These are phyloP conservation scores for Eretmocerus hayati DNA, from an alignment of 2,888 invertebrate genomes.

Conservation along the genomic window DNA sequence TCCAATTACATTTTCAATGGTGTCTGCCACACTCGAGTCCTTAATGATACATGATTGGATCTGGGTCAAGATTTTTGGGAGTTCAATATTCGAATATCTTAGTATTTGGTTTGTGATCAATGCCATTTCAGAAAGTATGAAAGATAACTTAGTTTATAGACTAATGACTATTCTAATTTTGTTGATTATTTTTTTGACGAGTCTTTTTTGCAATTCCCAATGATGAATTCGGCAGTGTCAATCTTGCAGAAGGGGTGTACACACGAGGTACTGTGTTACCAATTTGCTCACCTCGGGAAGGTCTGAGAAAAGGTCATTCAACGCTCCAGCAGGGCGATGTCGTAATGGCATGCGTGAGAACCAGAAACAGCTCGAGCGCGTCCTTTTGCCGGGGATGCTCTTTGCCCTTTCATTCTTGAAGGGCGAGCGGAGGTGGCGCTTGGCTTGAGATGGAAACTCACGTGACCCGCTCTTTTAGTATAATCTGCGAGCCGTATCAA, in stretches of 20 bases:
- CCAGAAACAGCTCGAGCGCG: slow-evolving; percentile 61
- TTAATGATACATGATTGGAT: too few species aligned
- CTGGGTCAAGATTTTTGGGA: too few species aligned
- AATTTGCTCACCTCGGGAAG: slow-evolving; percentile 61
- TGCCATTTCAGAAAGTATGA: too few species aligned
- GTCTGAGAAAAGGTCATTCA: slow-evolving; percentile 65
- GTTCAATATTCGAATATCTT: too few species aligned
- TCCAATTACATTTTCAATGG: too few species aligned
- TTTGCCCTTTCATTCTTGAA: slow-evolving; percentile 20
- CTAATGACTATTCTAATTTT: too few species aligned
- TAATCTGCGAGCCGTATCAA: slow-evolving; percentile 63
- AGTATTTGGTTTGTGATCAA: too few species aligned
- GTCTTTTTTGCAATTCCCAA: slow-evolving; percentile 35
- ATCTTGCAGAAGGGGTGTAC: slow-evolving; percentile 71
- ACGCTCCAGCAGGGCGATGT: slow-evolving; percentile 68
- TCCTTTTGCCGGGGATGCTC: slow-evolving; percentile 51
- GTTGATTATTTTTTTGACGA: too few species aligned
- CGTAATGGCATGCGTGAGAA: slow-evolving; percentile 61
- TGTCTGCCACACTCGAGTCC: too few species aligned
- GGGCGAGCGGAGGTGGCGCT: slow-evolving; percentile 47
- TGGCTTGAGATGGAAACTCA: slow-evolving; percentile 62
- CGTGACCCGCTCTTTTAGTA: slow-evolving; percentile 67
- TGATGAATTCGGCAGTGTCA: slow-evolving; percentile 57
- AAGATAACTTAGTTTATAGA: too few species aligned
- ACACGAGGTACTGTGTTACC: slow-evolving; percentile 55